phyloP scores from a whole-genome alignment of 2,888 invertebrate genomes.

The Callyntrura sp. region DNA sequence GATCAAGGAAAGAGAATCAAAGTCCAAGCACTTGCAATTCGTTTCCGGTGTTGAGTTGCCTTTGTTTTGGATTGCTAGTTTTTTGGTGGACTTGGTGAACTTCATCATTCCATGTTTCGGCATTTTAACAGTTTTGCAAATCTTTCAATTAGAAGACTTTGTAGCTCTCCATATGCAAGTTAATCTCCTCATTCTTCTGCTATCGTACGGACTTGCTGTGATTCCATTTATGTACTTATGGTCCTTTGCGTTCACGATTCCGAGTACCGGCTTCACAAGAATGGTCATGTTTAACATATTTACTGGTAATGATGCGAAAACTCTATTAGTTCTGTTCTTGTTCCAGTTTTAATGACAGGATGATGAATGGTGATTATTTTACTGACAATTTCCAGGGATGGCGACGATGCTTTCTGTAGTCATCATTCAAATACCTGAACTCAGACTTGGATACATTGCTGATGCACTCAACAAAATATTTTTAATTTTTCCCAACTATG shows the following conservation, averaged over 20 bases:
- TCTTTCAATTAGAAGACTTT: constrained; percentile 89
- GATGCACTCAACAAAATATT: constrained; percentile 89
- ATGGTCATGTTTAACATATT: constrained; percentile 91
- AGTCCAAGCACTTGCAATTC: constrained; percentile 90
- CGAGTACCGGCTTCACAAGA: constrained; percentile 91
- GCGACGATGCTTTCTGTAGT: constrained; percentile 90
- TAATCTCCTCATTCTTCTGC: constrained; percentile 88
- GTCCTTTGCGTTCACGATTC: constrained; percentile 90
- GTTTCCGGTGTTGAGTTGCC: constrained; percentile 90
- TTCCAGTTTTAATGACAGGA: constrained; percentile 23
- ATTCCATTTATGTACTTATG: constrained; percentile 91
- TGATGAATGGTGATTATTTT: neutral
- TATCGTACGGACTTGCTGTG: constrained; percentile 90
- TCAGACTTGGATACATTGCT: constrained; percentile 88
- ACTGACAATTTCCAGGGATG: constrained; percentile 86
- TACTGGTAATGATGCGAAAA: constrained; percentile 84
- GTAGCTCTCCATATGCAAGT: constrained; percentile 87
- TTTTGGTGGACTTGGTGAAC: constrained; percentile 90
- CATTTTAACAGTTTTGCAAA: constrained; percentile 88
- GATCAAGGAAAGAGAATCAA: constrained; percentile 89
- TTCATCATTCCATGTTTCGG: constrained; percentile 88
- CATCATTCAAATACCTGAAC: constrained; percentile 88
- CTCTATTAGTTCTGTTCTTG: no score
- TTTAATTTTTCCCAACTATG: constrained; percentile 90
- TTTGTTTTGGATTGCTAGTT: constrained; percentile 90